Evolutionary conservation across 1,140 invertebrate species (phyloP).

Genomic region (Triops longicaudatus): DNA sequence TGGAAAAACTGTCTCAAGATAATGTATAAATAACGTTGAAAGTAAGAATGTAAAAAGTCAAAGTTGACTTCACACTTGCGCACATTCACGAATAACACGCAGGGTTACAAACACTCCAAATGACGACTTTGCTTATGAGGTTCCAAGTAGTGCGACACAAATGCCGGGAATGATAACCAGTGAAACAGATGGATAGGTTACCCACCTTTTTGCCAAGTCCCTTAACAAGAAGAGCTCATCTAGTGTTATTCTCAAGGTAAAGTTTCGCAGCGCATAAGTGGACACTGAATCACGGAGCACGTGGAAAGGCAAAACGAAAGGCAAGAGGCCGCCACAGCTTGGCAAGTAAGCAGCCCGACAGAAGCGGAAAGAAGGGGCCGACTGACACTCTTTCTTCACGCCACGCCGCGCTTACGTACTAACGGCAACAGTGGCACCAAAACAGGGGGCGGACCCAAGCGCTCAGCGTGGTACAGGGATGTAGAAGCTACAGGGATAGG

Average conservation of each 20-base stretch:
- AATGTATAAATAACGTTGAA: too few relatives aligned
- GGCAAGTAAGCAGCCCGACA: neutral
- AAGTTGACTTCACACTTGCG: too few relatives aligned
- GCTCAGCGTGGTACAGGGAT: neutral
- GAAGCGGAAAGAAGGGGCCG: conserved; percentile 13
- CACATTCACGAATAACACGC: too few relatives aligned
- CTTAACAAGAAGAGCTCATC: neutral
- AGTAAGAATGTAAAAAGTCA: too few relatives aligned
- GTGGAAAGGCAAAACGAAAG: conserved; percentile 11
- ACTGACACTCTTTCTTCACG: conserved; percentile 11
- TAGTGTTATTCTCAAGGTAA: neutral
- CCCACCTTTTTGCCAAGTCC: neutral
- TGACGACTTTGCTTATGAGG: too few relatives aligned
- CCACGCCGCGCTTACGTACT: conserved; percentile 13
- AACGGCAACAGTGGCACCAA: neutral
- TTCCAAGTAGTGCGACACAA: too few relatives aligned
- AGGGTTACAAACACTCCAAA: too few relatives aligned
- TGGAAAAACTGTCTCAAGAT: too few relatives aligned
- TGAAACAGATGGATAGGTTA: too few relatives aligned
- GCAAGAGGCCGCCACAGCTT: neutral
- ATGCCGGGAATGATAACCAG: too few relatives aligned
- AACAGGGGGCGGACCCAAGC: neutral
- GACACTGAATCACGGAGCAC: neutral
- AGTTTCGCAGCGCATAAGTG: neutral
- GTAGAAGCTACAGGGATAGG: too few relatives aligned